phyloP scores from a whole-genome alignment of 2,888 invertebrate species.

The Steromphala cineraria region DNA sequence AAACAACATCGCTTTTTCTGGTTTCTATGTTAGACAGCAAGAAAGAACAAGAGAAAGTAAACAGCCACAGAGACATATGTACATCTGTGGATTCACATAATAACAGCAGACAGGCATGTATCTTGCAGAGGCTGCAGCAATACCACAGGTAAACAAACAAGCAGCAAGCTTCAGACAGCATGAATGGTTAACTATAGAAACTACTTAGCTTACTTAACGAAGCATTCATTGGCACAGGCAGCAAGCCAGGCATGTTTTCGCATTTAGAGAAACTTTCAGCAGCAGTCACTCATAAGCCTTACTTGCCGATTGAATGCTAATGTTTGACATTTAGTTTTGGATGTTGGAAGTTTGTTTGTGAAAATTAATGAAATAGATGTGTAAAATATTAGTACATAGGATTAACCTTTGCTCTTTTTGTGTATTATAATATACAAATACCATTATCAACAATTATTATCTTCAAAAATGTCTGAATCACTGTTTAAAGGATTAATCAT shows the following conservation, averaged over 20 bases:
- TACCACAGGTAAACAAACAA: neutral
- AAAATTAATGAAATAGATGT: no score
- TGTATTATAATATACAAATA: neutral
- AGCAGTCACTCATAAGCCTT: no score
- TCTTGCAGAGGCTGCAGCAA: neutral
- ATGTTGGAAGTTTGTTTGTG: no score
- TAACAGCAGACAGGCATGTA: neutral
- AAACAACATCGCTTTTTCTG: neutral
- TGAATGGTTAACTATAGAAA: neutral
- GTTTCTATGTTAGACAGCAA: neutral
- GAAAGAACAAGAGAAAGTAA: neutral
- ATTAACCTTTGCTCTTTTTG: neutral
- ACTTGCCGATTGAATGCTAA: no score
- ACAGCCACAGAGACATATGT: neutral
- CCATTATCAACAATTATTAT: no score
- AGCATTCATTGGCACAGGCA: constrained; percentile 8
- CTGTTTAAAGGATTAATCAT: no score
- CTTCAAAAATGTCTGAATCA: no score
- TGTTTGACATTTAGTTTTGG: no score
- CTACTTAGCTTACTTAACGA: neutral
- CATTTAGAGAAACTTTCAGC: neutral
- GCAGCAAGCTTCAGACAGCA: neutral
- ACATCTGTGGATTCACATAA: neutral
- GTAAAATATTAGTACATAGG: no score
- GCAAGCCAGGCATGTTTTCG: neutral